phyloP scores from a whole-genome alignment of 2,888 invertebrate species.

The Hirtodrosophila confusa region DNA sequence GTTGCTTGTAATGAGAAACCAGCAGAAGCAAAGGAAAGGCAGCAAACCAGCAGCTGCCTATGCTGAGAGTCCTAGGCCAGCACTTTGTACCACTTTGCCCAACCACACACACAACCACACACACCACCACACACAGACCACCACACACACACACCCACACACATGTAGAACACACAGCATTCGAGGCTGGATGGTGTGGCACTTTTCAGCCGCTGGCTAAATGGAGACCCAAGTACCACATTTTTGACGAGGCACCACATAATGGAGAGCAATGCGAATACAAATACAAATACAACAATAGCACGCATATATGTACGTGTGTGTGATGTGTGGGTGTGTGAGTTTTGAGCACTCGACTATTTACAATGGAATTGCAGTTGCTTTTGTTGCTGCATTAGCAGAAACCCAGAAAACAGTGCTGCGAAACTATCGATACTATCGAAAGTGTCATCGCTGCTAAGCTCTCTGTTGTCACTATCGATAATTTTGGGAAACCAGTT shows the following conservation, averaged over 20 bases:
- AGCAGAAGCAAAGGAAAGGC: constrained; percentile 32
- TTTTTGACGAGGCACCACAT: constrained; percentile 55
- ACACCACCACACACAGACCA: constrained; percentile 29
- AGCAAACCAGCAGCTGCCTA: constrained; percentile 48
- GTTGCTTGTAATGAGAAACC: constrained; percentile 67
- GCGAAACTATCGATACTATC: too few relatives aligned
- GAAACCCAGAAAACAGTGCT: neutral
- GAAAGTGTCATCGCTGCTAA: too few relatives aligned
- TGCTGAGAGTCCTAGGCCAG: constrained; percentile 61
- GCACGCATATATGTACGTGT: neutral
- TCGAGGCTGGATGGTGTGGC: constrained; percentile 10
- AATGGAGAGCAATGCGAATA: constrained; percentile 58
- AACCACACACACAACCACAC: constrained; percentile 51
- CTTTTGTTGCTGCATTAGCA: constrained; percentile 48
- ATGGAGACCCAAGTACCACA: constrained; percentile 50
- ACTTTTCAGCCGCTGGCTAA: constrained; percentile 41
- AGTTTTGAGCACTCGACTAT: constrained; percentile 62
- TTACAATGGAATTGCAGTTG: constrained; percentile 77
- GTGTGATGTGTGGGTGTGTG: constrained; percentile 7
- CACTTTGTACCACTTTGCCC: constrained; percentile 76
- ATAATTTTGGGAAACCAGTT: too few relatives aligned
- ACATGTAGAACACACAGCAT: constrained; percentile 19
- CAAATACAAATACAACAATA: constrained; percentile 31
- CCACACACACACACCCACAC: constrained; percentile 11
- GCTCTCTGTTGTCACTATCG: too few relatives aligned